Percentiles rank a stretch among this genome's conserved stretches.
These are phyloP conservation scores for Tachysurus fulvidraco DNA, from an alignment of 2,113 vertebrate species.

Conservation along the genomic window DNA sequence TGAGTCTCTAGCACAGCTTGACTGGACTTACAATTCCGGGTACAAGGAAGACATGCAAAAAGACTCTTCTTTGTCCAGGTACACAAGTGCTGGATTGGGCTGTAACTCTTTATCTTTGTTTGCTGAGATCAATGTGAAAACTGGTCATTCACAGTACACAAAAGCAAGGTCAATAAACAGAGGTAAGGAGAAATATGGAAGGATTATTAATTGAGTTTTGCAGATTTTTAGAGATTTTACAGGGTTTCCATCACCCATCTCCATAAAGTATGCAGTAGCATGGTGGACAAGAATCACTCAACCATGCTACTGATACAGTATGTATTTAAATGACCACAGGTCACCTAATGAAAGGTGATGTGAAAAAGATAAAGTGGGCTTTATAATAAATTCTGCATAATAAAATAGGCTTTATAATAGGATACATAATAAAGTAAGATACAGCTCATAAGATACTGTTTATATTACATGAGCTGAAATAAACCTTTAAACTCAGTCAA, in stretches of 20 bases:
- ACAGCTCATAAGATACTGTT: no score
- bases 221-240: not conserved
- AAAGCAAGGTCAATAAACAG: not conserved
- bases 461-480: no score
- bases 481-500: no score
- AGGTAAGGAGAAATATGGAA: no score
- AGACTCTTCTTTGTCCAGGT: not conserved
- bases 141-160: not conserved
- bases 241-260: not conserved
- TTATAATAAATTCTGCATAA: no score
- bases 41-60: not conserved
- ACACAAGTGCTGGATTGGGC: not conserved
- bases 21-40: not conserved
- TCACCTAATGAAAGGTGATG: not conserved
- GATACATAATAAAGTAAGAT: no score
- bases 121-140: not conserved
- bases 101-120: not conserved
- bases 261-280: not conserved
- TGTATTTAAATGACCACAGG: not conserved
- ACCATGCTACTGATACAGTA: not conserved
- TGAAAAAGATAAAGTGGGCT: not conserved
- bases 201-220: not conserved
- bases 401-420: no score
- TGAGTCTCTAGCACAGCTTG: not conserved
- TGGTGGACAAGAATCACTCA: not conserved